Evolutionary conservation across 2,888 invertebrate genomes (phyloP), one percentile per base, ranked within the genome.

Genomic region (Meghimatium bilineatum): DNA sequence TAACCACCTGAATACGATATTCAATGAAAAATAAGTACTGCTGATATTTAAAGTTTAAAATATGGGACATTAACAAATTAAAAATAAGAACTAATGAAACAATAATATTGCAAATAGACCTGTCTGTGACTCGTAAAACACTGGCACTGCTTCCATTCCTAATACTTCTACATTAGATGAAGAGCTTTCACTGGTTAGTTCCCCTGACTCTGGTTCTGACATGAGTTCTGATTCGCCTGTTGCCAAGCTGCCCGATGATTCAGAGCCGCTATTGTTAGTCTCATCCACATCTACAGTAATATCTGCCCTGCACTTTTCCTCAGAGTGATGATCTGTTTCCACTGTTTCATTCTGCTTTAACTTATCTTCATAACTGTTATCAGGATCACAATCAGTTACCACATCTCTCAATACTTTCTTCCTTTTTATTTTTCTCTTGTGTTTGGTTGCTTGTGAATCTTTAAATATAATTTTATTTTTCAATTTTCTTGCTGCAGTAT

Each of bases 131-230:
- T 77, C 77, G 32, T 63, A 77, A 1, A 23, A 26, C 3, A 77
- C 77, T 36, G 77, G 60, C 12, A 3, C n/a, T 36, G 29, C 29
- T 34, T 52, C 82, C n/a, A 56, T 66, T 74, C 72, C 85, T 17
- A 81, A 52, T 49, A 71, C 66, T 38, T 82, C 80, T 29, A 72
- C 78, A 32, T 85, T 86, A 5, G 52, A 60, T 56, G 72, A 71
- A 12, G 79, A 78, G 44, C 74, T 69, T 26, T 78, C 71, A 66
- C 80, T 83, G 29, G 87, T 80, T 29, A 88, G 34, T 71, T 89
- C 89, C 49, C 88, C 89, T 3, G 89, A 88, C 76, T 89, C 89
- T 6, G 86, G 85, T 29, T 87, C 87, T n/a, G 87, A 83, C 44
- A 66, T 63, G 6, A 86, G 72, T 67, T 86, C 86, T 38, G 86